Conservation (phyloP, 2,113 vertebrate genomes). For the Taurulus bubalis region DNA sequence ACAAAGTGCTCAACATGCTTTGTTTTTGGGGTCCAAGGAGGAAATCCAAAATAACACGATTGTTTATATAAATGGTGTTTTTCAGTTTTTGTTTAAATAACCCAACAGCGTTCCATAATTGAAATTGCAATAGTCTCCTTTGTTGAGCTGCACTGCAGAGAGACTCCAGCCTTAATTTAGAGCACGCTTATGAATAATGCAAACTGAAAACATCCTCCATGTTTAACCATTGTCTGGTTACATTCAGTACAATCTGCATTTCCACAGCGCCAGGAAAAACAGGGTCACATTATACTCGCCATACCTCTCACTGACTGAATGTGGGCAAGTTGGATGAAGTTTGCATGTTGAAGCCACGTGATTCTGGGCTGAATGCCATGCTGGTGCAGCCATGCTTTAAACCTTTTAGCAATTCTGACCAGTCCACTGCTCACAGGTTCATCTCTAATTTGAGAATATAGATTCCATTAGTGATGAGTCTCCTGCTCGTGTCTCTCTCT, state of each 20-base stretch:
- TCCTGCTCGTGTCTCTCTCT: conserved; percentile 1
- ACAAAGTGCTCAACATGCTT: neutral
- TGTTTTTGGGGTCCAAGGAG: neutral
- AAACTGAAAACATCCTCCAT: neutral
- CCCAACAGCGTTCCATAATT: neutral
- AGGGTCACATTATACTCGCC: neutral
- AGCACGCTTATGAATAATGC: neutral
- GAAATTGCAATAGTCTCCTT: neutral
- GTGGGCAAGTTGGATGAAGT: too few species aligned
- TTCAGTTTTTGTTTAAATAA: too few species aligned
- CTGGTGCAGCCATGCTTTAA: neutral
- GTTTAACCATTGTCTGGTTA: neutral
- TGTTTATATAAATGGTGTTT: neutral
- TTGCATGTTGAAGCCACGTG: too few species aligned
- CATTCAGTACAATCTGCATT: neutral
- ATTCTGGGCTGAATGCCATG: neutral
- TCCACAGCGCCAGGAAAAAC: neutral
- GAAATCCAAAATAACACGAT: neutral
- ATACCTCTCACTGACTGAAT: neutral
- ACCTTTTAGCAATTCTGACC: neutral
- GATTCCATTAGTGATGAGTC: neutral
- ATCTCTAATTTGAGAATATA: neutral
- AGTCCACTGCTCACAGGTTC: neutral
- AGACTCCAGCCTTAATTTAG: neutral
- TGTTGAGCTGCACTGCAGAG: neutral